phyloP scores from a whole-genome alignment of 2,888 invertebrate genomes.

The Xanthorhoe designata region DNA sequence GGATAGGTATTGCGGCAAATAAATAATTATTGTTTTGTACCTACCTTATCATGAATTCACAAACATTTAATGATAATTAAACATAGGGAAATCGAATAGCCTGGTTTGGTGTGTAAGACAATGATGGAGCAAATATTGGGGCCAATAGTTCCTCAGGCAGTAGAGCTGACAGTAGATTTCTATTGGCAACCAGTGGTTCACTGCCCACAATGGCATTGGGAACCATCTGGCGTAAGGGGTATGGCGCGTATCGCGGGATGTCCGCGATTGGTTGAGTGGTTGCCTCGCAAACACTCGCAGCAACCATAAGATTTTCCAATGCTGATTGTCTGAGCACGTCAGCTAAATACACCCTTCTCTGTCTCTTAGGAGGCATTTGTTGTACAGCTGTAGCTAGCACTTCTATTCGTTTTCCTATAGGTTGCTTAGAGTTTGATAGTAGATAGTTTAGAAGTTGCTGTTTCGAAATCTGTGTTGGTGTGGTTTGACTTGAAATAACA shows the following conservation, averaged over 20 bases:
- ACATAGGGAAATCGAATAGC: slow-evolving; percentile 22
- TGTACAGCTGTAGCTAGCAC: slow-evolving; percentile 49
- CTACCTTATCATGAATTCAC: background rate
- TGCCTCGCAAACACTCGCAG: slow-evolving; percentile 46
- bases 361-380: slow-evolving; percentile 46
- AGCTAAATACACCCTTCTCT: slow-evolving; percentile 51
- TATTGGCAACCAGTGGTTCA: slow-evolving; percentile 21
- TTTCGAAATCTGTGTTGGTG: slow-evolving; percentile 17
- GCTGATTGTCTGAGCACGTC: slow-evolving; percentile 57
- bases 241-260: background rate
- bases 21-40: too few species aligned
- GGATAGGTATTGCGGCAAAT: too few species aligned
- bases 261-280: background rate
- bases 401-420: slow-evolving; percentile 49
- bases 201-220: slow-evolving; percentile 3
- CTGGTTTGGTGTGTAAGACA: slow-evolving; percentile 3
- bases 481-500: slow-evolving; percentile 9
- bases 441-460: slow-evolving; percentile 29
- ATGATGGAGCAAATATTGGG: background rate
- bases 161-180: background rate
- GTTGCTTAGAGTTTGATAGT: slow-evolving; percentile 24
- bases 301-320: slow-evolving; percentile 54
- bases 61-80: background rate
- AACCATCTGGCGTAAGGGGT: background rate
- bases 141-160: slow-evolving; percentile 19